phyloP scores from a whole-genome alignment of 2,888 invertebrate genomes.

The Hyposoter dolosus region DNA sequence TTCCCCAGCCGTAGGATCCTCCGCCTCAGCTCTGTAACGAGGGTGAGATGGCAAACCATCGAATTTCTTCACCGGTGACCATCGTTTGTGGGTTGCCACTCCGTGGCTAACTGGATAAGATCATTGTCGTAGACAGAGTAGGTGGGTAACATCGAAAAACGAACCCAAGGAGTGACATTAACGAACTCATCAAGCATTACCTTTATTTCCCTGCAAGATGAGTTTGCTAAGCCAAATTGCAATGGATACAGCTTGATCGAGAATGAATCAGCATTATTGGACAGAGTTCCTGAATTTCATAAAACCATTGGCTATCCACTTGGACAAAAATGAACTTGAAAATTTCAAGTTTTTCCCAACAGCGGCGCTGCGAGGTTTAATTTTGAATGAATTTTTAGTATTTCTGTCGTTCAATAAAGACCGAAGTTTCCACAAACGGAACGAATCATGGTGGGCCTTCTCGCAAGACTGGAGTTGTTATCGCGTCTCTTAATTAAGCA shows the following conservation, averaged over 20 bases:
- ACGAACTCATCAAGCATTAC: constrained; percentile 26
- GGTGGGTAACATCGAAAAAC: background rate
- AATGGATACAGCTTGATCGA: constrained; percentile 30
- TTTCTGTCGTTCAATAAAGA: too few relatives aligned
- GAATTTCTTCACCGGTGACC: constrained; percentile 58
- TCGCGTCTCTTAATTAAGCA: background rate
- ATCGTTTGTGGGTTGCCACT: constrained; percentile 50
- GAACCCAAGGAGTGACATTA: constrained; percentile 19
- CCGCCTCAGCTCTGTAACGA: constrained; percentile 50
- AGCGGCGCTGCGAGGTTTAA: too few relatives aligned
- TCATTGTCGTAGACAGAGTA: background rate
- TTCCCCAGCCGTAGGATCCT: constrained; percentile 53
- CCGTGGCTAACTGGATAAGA: constrained; percentile 20
- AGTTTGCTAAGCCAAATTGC: constrained; percentile 45
- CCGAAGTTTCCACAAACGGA: too few relatives aligned
- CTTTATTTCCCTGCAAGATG: constrained; percentile 44
- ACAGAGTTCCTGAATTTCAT: constrained; percentile 22
- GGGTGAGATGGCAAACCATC: constrained; percentile 54
- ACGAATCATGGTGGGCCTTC: too few relatives aligned
- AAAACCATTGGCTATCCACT: background rate
- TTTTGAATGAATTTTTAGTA: too few relatives aligned
- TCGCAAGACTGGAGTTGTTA: too few relatives aligned
- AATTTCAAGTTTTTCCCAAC: too few relatives aligned
- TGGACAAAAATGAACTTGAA: too few relatives aligned
- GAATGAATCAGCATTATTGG: constrained; percentile 13